These are phyloP conservation scores for Amblyornis subalaris DNA, from an alignment of 2,113 vertebrate species.

Conservation along the genomic window DNA sequence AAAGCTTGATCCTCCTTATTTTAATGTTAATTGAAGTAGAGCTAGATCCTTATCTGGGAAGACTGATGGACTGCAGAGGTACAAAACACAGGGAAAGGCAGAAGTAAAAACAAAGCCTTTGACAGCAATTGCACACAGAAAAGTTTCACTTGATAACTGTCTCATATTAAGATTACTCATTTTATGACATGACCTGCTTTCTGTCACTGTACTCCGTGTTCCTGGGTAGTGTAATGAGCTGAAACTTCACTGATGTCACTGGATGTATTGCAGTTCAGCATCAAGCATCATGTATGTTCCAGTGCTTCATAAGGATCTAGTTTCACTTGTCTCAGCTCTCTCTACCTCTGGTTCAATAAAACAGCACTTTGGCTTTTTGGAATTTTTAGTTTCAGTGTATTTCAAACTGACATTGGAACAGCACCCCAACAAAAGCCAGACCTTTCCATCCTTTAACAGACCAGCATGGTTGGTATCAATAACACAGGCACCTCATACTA, in stretches of 20 bases:
- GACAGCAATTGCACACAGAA: neutral
- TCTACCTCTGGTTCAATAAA: neutral
- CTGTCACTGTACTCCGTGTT: neutral
- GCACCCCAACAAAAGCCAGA: constrained; percentile 32
- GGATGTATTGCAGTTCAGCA: neutral
- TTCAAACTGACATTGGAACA: constrained; percentile 29
- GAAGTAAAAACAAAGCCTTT: constrained; percentile 15
- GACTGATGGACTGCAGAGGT: constrained; percentile 9
- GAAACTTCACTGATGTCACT: neutral
- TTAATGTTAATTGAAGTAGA: neutral
- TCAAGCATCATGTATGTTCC: neutral
- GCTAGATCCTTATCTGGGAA: neutral
- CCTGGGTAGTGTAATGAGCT: neutral
- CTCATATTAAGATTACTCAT: constrained; percentile 15
- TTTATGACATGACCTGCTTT: constrained; percentile 37
- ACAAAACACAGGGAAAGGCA: constrained; percentile 4
- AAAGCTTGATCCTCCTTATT: neutral
- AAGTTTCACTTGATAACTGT: constrained; percentile 20
- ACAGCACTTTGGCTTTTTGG: neutral
- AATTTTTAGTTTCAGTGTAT: constrained; percentile 18
- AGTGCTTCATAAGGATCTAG: neutral
- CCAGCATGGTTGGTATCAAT: neutral
- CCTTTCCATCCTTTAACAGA: neutral
- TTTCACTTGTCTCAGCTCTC: constrained; percentile 19
- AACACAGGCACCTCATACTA: neutral